A percentile compares a stretch with the other conserved stretches of the same genome.
Evolutionary conservation across 2,888 invertebrate genomes (phyloP).

Genomic region (Toxonevra muliebris): DNA sequence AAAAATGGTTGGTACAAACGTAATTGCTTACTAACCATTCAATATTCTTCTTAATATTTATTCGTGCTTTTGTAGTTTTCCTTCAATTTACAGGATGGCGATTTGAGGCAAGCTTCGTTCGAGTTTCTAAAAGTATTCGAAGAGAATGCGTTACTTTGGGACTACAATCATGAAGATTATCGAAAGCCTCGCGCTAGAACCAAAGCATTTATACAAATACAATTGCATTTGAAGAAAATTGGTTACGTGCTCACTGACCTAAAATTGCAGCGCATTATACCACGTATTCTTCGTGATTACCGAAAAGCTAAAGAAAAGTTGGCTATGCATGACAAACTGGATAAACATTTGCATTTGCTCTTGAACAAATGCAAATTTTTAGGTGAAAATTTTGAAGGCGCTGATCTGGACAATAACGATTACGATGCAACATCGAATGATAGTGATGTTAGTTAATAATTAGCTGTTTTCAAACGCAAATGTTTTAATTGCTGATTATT

Average conservation of each 20-base stretch:
- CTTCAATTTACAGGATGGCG: conserved; percentile 26
- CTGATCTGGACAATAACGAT: not conserved
- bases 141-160: conserved; percentile 26
- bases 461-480: no score
- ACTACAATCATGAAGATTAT: conserved; percentile 26
- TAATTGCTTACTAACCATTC: no score
- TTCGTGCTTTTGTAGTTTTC: conserved; percentile 25
- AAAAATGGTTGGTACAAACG: no score
- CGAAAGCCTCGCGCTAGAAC: conserved; percentile 40
- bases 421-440: not conserved
- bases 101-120: conserved; percentile 19
- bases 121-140: conserved; percentile 30
- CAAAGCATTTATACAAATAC: conserved; percentile 41
- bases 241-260: conserved; percentile 39
- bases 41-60: not conserved
- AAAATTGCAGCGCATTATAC: conserved; percentile 43
- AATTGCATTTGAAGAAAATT: conserved; percentile 36
- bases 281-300: conserved; percentile 43
- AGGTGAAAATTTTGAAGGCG: not conserved
- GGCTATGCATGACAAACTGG: conserved; percentile 27
- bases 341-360: conserved; percentile 38
- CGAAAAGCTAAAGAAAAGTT: conserved; percentile 34
- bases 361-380: conserved; percentile 27
- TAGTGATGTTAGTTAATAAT: not conserved
- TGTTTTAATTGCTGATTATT: no score